Evolutionary conservation across 2,888 invertebrate genomes (phyloP), one percentile per base, ranked within the genome.

Genomic region (Unio delphinus): DNA sequence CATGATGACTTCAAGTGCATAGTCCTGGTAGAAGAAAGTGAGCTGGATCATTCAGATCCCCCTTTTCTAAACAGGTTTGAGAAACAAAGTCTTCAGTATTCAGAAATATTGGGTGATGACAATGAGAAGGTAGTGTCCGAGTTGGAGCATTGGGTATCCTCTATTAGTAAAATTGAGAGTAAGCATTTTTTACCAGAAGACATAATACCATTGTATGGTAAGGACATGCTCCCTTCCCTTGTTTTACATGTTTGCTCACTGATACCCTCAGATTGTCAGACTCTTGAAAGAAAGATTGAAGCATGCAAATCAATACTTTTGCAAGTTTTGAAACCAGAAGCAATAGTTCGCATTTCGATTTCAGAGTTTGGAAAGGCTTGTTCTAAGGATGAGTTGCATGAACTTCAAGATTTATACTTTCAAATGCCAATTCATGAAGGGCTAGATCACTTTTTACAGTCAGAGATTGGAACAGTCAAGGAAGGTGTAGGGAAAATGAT

Each of bases 1-100:
- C 72, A 81, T 69, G 80, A 82, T 17, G 60, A 73, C 3, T 84
- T 84, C 65, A 74, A 78, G 67, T 83, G 82, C 65, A 78, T 84
- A 65, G 84, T 84, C 1, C 72, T 84, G 0, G 76, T 81, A 2
- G 80, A 81, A 58, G 79, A 81, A 66, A 69, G 67, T 15, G 74
- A 79, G 62, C 28, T 84, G 1, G 68, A 77, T 66, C 68, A 72
- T 26, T 72, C 78, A 17, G 82, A 83, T 61, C 81, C 83, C 28
- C 84, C 85, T 11, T 81, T 85, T 70, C 67, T 85, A 20, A 85
- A 85, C 62, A 68, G 85, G 20, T 83, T 85, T 72, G 85, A 85
- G 69, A 85, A 85, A 34, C 85, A 85, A 56, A 78, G 83, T 66
- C 72, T 89, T 45, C 63, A 77, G 60, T 78, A 82, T 65, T 57